Percentiles rank a stretch among this genome's conserved stretches.
These are phyloP conservation scores for Notodonta dromedarius DNA, from an alignment of 2,888 invertebrate genomes.

Conservation along the genomic window DNA sequence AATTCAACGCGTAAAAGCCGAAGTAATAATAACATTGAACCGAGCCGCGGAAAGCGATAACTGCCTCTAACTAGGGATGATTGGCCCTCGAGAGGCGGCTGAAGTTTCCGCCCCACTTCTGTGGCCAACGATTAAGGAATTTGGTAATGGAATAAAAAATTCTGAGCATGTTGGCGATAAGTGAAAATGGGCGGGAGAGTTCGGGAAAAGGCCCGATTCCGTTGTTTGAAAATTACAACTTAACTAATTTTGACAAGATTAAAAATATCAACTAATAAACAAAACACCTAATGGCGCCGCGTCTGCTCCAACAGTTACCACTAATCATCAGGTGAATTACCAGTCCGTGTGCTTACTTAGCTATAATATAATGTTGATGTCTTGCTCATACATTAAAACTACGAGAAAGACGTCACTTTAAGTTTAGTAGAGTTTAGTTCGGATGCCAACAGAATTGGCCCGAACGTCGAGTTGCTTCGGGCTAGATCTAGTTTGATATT, in stretches of 20 bases:
- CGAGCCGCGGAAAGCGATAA: slow-evolving; percentile 41
- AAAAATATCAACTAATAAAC: no score
- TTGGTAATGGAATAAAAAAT: slow-evolving; percentile 52
- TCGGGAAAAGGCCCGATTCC: no score
- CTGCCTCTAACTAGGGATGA: slow-evolving; percentile 44
- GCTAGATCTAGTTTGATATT: not conserved
- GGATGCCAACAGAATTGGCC: not conserved
- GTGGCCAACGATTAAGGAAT: slow-evolving; percentile 40
- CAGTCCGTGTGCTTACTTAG: no score
- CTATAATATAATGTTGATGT: no score
- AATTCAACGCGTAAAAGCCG: slow-evolving; percentile 38
- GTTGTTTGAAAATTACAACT: no score
- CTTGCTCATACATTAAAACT: no score
- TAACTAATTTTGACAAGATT: no score
- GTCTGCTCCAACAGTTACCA: no score
- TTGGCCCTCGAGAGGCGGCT: slow-evolving; percentile 42
- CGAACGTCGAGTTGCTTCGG: not conserved
- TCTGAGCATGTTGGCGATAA: slow-evolving; percentile 29
- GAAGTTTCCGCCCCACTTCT: slow-evolving; percentile 32
- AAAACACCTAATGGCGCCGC: no score
- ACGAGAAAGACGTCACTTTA: no score
- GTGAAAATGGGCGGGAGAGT: slow-evolving; percentile 11
- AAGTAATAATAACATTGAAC: slow-evolving; percentile 42
- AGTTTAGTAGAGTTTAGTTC: no score
- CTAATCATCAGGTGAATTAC: no score